Conservation (phyloP, 1,140 invertebrate genomes). For the Dermatophagoides farinae region DNA sequence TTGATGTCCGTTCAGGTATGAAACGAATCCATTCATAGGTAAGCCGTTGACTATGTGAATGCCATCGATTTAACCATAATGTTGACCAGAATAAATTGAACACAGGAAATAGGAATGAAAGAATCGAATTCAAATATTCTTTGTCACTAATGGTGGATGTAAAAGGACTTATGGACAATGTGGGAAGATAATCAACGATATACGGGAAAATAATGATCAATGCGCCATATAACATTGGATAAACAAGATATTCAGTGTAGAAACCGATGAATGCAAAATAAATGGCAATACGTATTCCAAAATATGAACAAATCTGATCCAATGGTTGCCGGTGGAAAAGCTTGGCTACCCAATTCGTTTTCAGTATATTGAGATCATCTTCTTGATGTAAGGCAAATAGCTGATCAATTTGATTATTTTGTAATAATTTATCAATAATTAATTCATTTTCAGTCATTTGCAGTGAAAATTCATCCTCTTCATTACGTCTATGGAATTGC, state of each 20-base stretch:
- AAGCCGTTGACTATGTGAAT: conserved; percentile 45
- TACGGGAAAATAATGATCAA: conserved; percentile 26
- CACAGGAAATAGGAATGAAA: neutral
- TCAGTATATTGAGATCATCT: neutral
- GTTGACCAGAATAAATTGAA: conserved; percentile 58
- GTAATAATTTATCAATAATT: conserved; percentile 3
- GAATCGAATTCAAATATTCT: neutral
- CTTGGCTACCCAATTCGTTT: conserved; percentile 2
- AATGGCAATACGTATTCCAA: conserved; percentile 56
- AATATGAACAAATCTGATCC: conserved; percentile 48
- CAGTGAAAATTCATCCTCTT: neutral
- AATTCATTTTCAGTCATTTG: neutral
- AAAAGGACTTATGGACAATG: conserved; percentile 46
- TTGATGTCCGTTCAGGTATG: conserved; percentile 29
- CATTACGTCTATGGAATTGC: neutral
- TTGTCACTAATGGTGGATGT: neutral
- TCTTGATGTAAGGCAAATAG: conserved; percentile 7
- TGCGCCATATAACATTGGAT: conserved; percentile 47
- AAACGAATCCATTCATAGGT: conserved; percentile 60
- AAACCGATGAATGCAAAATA: conserved; percentile 58
- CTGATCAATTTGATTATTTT: neutral
- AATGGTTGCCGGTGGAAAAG: neutral
- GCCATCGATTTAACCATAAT: conserved; percentile 54
- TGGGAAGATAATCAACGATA: conserved; percentile 46
- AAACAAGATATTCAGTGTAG: conserved; percentile 47